Evolutionary conservation across 1,140 invertebrate species (phyloP), one percentile per base, ranked within the genome.

Genomic region (Hylaeus anthracinus): DNA sequence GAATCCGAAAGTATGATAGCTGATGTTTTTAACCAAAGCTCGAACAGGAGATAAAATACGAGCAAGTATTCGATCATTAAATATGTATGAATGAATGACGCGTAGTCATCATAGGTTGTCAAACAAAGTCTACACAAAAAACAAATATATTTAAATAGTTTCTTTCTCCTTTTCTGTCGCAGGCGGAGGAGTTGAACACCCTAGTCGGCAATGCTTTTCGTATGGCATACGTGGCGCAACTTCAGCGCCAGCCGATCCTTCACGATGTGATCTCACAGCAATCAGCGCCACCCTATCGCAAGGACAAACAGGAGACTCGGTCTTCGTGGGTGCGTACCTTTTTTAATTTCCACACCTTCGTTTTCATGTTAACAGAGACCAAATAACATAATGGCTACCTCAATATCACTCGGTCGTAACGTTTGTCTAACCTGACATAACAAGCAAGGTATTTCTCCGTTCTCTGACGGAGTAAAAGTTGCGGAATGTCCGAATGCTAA

Each of bases 151-250:
- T 14, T 43, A 67, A 76, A 26, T 71, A 10, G 56, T 37, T 3
- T 53, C 37, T 75, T 39, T 9, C 45, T 86, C 48, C 91, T 41
- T 90, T 86, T 53, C 1, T 37, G 37, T 95, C 94, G 3, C 95
- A 98, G 97, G 97, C 97, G 85, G 97, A 98, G 92, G 97, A 98
- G 94, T 93, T 98, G 90, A 98, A 98, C 94, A 95, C 96, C 81
- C 95, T 98, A 86, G 96, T 98, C 85, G 97, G 97, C 92, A 97
- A 97, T 96, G 97, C 97, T 89, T 98, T 98, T 95, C 97, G 97
- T 91, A 97, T 98, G 96, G 97, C 97, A 86, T 98, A 97, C 94
- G 96, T 97, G 88, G 96, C 97, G 89, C 97, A 98, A 92, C 95
- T 97, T 90, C 96, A 97, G 92, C 94, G 95, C 88, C 94, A 95